Conservation (phyloP, 2,797 vertebrate genomes). For the Neosalanx taihuensis region DNA sequence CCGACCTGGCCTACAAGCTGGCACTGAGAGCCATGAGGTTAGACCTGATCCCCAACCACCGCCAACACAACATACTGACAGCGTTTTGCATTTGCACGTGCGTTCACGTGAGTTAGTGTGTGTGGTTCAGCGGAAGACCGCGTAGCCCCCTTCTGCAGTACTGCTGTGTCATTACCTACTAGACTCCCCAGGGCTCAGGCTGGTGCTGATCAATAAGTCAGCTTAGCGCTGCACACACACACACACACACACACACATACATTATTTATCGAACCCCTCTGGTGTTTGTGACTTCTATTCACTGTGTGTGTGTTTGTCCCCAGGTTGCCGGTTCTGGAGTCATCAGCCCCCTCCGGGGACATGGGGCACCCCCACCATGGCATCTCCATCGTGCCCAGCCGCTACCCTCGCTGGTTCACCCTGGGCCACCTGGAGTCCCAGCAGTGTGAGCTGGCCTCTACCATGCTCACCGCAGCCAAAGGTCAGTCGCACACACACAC, state of each 20-base stretch:
- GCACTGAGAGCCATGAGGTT: conserved; percentile 96
- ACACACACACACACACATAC: neutral
- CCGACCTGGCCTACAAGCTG: conserved; percentile 94
- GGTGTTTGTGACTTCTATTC: neutral
- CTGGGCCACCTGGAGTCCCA: conserved; percentile 99
- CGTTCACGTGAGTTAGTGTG: neutral
- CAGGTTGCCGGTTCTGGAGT: conserved; percentile 96
- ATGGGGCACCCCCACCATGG: conserved; percentile 67
- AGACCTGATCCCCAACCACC: conserved; percentile 40
- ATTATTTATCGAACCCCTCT: neutral
- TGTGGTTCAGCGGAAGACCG: conserved; percentile 70
- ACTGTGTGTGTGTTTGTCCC: neutral
- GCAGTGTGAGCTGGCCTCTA: conserved; percentile 98
- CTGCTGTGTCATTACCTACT: conserved; percentile 6
- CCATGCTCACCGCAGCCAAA: conserved; percentile 99
- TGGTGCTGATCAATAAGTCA: neutral
- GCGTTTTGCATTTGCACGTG: neutral
- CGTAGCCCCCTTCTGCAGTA: neutral
- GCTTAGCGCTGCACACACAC: conserved; percentile 45
- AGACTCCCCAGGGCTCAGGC: neutral
- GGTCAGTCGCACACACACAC: conserved; percentile 66
- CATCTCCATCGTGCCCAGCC: conserved; percentile 95
- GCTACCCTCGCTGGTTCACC: conserved; percentile 98
- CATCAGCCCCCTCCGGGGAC: conserved; percentile 78
- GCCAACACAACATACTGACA: neutral